Base-by-base conservation (phyloP, 2,113 vertebrate genomes). In the Helogale parvula region DNA sequence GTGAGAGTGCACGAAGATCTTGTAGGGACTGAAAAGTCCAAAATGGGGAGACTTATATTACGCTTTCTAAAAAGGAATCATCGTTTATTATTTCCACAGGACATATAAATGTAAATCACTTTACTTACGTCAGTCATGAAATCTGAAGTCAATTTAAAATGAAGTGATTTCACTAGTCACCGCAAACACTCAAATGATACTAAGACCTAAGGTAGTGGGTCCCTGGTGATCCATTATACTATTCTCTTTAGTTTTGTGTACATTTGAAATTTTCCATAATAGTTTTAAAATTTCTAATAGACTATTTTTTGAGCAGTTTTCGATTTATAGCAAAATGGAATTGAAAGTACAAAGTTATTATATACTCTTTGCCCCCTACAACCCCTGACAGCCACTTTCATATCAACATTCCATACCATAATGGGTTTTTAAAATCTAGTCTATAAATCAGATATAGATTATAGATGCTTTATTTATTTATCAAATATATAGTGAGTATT, bases 271-370 rank as follows among this genome's bases (percentile, higher is more conserved):
- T 86, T 87, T 93, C 21, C 35, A 77, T 74, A 72, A 52, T 82
- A 52, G 38, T 47, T 90, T 89, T 35, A 60, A 74, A 38, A 33
- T 29, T 92, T 77, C 50, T 83, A 88, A 60, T 52, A 71, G 9
- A 60, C 25, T 91, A 74, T 93, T 95, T 92, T 68, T 74, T 92
- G 41, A 87, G 54, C n/a, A 83, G 14, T 63, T 94, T 97, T 63
- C 41, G 63, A 35, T 74, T 90, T 27, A 0, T 3, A 68, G 25
- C 11, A 96, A 96, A 94, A 94, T 1, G 50, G 63, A 81, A 10
- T 50, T 88, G 68, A 90, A 88, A 76, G n/a, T 63, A 54, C 7
- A 35, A 21, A 69, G 4, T 69, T 94, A n/a, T 77, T 16, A 47
- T 82, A 57, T 54, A 27, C 16, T 35, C 15, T 25, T 25, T 60